Conservation (phyloP, 2,113 vertebrate species). For the Calidris pugnax region DNA sequence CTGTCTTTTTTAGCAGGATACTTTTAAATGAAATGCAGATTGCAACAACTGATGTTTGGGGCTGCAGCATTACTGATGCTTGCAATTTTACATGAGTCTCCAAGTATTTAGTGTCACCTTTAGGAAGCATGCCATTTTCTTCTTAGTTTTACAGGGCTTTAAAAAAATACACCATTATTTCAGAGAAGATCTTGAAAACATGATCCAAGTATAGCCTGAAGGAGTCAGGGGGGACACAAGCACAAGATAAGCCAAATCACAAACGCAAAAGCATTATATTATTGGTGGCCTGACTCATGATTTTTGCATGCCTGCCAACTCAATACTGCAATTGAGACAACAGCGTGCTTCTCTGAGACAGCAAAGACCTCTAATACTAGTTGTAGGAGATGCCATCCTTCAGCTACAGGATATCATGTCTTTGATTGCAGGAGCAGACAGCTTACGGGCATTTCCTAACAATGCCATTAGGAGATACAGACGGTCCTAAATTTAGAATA, state of each 20-base stretch:
- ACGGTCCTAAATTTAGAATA: not conserved
- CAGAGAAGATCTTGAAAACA: not conserved
- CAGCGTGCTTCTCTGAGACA: not conserved
- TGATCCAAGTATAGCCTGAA: not conserved
- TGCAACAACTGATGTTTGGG: not conserved
- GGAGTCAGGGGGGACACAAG: rapidly evolving
- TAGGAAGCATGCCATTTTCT: not conserved
- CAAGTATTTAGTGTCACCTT: not conserved
- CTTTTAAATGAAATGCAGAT: not conserved
- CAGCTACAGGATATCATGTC: not conserved
- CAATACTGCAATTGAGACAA: not conserved
- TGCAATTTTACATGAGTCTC: not conserved
- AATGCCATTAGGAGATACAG: not conserved
- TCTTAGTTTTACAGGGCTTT: not conserved
- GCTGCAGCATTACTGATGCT: not conserved
- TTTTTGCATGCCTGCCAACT: not conserved
- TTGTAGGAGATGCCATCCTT: not conserved
- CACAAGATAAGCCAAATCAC: not conserved
- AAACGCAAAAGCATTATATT: not conserved
- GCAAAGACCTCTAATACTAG: rapidly evolving
- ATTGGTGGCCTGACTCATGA: not conserved
- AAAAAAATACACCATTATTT: not conserved
- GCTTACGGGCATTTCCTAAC: not conserved
- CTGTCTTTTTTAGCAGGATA: not conserved
- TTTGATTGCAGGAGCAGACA: not conserved